A percentile compares a stretch with the other conserved stretches of the same genome.
Conservation (phyloP, 2,797 vertebrate species). For the Sus cebifrons region DNA sequence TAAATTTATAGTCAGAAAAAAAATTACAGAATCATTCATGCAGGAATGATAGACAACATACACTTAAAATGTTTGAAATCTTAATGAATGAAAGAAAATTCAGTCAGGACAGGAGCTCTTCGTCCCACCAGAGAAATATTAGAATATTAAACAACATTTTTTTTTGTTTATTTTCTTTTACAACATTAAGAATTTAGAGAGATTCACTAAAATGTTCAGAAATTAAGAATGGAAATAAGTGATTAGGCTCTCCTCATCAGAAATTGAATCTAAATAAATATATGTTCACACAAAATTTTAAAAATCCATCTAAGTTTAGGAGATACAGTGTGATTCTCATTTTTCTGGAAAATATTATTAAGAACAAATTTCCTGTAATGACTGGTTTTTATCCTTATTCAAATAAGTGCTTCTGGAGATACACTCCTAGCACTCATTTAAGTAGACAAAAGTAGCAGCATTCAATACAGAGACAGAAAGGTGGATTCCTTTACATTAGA, state of each 20-base stretch:
- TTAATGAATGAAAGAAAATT: slow-evolving; percentile 55
- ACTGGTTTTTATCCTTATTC: neutral
- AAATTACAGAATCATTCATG: neutral
- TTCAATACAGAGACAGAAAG: neutral
- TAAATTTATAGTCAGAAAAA: slow-evolving; percentile 19
- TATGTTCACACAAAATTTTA: neutral
- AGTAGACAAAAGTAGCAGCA: neutral
- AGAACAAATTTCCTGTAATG: neutral
- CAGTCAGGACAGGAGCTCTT: neutral
- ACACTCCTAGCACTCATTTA: neutral
- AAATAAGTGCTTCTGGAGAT: slow-evolving; percentile 15
- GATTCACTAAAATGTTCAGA: neutral
- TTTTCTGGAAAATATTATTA: neutral
- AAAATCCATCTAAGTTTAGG: neutral
- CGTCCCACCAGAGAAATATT: neutral
- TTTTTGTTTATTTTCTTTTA: neutral
- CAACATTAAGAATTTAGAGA: neutral
- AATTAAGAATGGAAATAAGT: neutral
- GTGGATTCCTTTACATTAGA: neutral
- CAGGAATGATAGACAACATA: neutral
- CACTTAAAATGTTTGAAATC: slow-evolving; percentile 10
- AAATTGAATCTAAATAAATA: neutral
- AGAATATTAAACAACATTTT: neutral
- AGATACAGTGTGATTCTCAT: neutral
- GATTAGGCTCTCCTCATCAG: neutral